A percentile compares a stretch with the other conserved stretches of the same genome.
Conservation (phyloP, 2,113 vertebrate species). For the Rhipidura dahli region DNA sequence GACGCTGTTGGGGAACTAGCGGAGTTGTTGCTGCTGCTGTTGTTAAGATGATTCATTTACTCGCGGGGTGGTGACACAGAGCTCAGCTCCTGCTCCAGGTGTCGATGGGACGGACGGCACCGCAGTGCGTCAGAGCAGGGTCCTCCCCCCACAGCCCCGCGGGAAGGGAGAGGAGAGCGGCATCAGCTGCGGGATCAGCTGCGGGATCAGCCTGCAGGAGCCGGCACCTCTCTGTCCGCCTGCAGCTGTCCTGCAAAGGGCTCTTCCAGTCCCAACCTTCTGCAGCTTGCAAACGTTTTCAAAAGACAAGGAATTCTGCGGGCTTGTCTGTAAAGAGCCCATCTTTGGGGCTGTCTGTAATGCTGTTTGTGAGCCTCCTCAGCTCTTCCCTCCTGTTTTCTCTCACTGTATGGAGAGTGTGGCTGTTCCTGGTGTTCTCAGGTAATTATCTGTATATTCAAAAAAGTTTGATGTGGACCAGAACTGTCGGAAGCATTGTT, state of each 20-base stretch:
- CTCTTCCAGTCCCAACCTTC: neutral
- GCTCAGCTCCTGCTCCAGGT: neutral
- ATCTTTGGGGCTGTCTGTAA: neutral
- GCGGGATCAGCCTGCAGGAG: neutral
- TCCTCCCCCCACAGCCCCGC: neutral
- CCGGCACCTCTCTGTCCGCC: neutral
- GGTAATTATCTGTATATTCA: neutral
- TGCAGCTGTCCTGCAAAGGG: neutral
- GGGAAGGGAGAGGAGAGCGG: neutral
- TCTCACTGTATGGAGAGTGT: fast-evolving
- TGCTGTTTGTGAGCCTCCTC: neutral
- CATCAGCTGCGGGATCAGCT: neutral
- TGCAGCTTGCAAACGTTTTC: neutral
- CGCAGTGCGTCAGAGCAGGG: neutral
- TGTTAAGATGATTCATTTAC: conserved; percentile 32
- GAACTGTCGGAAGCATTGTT: neutral
- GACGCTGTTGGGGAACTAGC: conserved; percentile 1
- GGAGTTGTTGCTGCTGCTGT: neutral
- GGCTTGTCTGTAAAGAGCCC: neutral
- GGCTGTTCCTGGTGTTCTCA: neutral
- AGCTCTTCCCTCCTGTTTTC: neutral
- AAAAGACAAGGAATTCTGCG: neutral
- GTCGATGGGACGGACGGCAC: neutral
- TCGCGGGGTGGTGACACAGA: neutral
- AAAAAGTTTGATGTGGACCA: neutral